Evolutionary conservation across 2,797 vertebrate genomes (phyloP).

Genomic region (Myotis planiceps): DNA sequence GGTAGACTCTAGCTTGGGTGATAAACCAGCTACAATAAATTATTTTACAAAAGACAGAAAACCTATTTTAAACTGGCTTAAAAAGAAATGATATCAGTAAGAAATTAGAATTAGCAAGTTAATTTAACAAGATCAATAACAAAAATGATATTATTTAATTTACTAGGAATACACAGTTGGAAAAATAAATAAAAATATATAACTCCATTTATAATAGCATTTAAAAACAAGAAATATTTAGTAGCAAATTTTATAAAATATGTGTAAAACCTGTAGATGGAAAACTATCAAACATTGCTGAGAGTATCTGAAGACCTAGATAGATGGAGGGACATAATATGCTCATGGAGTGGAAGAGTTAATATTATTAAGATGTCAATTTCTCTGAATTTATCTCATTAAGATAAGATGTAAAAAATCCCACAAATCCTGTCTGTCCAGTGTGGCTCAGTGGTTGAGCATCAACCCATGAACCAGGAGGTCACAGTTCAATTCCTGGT

Average conservation of each 20-base stretch:
- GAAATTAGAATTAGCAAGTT: not conserved
- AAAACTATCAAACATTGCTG: not conserved
- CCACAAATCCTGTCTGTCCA: not conserved
- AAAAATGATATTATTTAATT: not conserved
- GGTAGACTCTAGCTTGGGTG: not conserved
- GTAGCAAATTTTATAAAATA: not conserved
- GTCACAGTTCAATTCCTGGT: no score
- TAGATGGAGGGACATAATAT: not conserved
- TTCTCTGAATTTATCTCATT: not conserved
- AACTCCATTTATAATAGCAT: not conserved
- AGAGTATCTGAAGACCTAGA: not conserved
- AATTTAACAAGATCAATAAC: not conserved
- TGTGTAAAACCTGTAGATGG: not conserved
- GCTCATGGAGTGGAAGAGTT: no score
- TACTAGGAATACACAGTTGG: not conserved
- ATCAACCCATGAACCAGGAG: no score
- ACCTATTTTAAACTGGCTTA: not conserved
- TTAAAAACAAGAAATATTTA: not conserved
- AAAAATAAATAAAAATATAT: not conserved
- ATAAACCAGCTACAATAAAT: not conserved
- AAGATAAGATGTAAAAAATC: not conserved
- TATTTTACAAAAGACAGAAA: not conserved
- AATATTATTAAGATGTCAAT: no score
- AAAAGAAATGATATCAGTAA: not conserved
- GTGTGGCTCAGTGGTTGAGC: no score